Conservation (phyloP, 2,888 invertebrate species). For the Dolomedes plantarius region DNA sequence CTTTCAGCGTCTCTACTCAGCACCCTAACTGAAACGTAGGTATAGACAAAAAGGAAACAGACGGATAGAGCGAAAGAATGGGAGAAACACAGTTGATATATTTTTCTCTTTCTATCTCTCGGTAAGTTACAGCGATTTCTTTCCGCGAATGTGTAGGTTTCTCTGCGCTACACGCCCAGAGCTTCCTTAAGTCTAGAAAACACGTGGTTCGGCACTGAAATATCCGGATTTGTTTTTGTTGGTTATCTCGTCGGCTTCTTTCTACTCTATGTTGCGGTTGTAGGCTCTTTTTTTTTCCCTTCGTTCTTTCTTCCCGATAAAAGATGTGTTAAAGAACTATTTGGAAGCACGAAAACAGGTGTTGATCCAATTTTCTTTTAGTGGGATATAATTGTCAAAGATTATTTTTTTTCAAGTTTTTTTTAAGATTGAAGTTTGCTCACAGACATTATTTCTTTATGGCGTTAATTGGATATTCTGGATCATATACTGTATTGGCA, state of each 20-base stretch:
- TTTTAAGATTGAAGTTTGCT: no score
- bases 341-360: no score
- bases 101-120: neutral
- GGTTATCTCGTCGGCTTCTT: constrained; percentile 15
- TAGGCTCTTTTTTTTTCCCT: no score
- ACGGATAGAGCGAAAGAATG: neutral
- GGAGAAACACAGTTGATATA: neutral
- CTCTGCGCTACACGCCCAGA: constrained; percentile 38
- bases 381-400: no score
- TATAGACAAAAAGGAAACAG: neutral
- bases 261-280: no score
- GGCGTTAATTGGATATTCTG: no score
- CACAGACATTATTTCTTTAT: no score
- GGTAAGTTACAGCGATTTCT: neutral
- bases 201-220: constrained; percentile 59
- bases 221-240: constrained; percentile 54
- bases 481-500: no score
- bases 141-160: neutral
- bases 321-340: no score
- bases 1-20: neutral
- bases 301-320: no score
- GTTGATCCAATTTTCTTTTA: no score
- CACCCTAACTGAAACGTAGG: neutral
- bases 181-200: constrained; percentile 40
- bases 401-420: no score